Evolutionary conservation across 2,797 vertebrate genomes (phyloP).

Genomic region (Crenuchus spilurus): DNA sequence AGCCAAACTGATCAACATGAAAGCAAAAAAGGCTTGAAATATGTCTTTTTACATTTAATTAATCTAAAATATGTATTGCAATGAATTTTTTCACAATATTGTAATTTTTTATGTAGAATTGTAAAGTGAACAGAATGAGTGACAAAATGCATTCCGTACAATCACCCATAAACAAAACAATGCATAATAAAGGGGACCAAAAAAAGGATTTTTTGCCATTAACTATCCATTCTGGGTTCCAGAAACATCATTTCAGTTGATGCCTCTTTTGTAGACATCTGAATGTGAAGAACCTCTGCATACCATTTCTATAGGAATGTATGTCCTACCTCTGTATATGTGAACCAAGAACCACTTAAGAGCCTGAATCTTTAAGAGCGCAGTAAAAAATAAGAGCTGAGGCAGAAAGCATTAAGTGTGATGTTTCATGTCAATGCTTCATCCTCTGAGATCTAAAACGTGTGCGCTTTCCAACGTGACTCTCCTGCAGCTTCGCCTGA

Average conservation of each 20-base stretch:
- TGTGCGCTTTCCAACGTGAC: neutral
- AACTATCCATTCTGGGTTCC: neutral
- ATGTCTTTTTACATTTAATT: no score
- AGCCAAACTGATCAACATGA: no score
- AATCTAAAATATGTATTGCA: no score
- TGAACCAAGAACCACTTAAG: neutral
- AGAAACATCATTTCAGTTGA: neutral
- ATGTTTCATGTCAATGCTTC: neutral
- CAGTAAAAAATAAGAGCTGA: neutral
- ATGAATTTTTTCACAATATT: no score
- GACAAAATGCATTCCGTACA: no score
- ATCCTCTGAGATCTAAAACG: slow-evolving; percentile 3
- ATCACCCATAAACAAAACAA: no score
- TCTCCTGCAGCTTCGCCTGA: neutral
- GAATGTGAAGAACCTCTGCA: neutral
- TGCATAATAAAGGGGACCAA: no score
- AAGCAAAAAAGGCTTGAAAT: no score
- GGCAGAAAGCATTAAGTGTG: neutral
- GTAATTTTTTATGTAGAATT: no score
- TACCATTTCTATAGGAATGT: neutral
- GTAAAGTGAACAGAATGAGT: no score
- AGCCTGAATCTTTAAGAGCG: neutral
- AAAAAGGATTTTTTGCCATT: no score
- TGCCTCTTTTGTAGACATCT: neutral
- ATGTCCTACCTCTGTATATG: neutral